phyloP scores from a whole-genome alignment of 2,888 invertebrate species.

The Cartodere bifasciata region DNA sequence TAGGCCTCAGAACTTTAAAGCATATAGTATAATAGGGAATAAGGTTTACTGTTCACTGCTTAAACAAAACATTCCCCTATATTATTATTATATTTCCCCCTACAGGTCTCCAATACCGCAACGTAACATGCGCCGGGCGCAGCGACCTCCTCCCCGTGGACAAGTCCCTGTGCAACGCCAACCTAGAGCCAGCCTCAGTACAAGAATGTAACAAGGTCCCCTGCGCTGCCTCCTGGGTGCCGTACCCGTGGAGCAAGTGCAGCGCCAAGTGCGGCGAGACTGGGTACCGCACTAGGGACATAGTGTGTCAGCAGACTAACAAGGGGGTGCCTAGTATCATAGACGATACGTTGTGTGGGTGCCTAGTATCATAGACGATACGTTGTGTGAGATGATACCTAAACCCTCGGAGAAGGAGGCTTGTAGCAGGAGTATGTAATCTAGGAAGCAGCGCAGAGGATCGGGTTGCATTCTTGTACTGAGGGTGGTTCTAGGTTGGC shows the following conservation, averaged over 20 bases:
- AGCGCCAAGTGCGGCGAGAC: conserved; percentile 64
- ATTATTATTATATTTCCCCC: too few species aligned
- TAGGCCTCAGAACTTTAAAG: too few species aligned
- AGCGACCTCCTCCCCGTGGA: conserved; percentile 59
- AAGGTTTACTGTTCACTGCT: too few species aligned
- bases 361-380: too few species aligned
- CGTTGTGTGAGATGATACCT: conserved; percentile 60
- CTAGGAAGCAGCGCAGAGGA: conserved; percentile 75
- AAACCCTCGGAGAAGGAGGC: conserved; percentile 55
- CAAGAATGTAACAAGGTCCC: conserved; percentile 62
- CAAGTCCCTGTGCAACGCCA: conserved; percentile 64
- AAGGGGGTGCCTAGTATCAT: conserved; percentile 60
- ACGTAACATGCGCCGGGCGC: conserved; percentile 68
- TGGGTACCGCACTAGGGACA: conserved; percentile 54
- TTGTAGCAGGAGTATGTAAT: conserved; percentile 63
- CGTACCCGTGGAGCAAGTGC: conserved; percentile 68
- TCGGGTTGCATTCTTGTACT: conserved; percentile 58
- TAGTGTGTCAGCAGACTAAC: conserved; percentile 69
- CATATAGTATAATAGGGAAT: too few species aligned
- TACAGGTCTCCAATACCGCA: conserved; percentile 61
- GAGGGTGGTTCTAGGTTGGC: conserved; percentile 55
- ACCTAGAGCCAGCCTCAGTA: conserved; percentile 54
- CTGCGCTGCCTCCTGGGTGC: conserved; percentile 73
- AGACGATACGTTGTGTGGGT: conserved; percentile 56
- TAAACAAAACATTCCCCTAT: too few species aligned